Evolutionary conservation across 2,113 vertebrate species (phyloP).

Genomic region (Panthera leo): DNA sequence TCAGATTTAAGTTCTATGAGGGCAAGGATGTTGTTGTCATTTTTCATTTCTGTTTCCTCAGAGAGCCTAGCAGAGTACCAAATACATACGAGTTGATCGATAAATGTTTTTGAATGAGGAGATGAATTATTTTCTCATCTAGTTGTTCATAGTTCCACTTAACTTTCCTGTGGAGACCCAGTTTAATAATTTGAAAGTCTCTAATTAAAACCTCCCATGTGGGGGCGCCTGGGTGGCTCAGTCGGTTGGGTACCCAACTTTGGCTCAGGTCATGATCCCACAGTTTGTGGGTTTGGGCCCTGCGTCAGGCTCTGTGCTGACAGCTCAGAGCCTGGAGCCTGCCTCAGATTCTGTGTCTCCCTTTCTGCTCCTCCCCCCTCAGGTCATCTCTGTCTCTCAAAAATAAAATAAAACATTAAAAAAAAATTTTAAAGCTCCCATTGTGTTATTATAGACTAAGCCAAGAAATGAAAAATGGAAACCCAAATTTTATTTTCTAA

Average conservation of each 20-base stretch:
- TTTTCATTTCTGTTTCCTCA: not conserved
- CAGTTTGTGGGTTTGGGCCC: too few relatives aligned
- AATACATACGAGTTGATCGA: not conserved
- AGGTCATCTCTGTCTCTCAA: too few relatives aligned
- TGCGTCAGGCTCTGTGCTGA: too few relatives aligned
- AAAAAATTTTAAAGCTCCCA: not conserved
- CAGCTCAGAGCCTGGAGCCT: too few relatives aligned
- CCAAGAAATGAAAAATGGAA: conserved; percentile 17
- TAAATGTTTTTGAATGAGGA: not conserved
- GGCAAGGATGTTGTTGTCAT: not conserved
- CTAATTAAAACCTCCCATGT: not conserved
- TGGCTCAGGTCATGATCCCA: too few relatives aligned
- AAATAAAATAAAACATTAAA: too few relatives aligned
- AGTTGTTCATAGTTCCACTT: not conserved
- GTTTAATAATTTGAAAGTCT: conserved; percentile 26
- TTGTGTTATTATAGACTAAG: not conserved
- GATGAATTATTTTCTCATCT: not conserved
- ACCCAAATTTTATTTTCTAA: conserved; percentile 15
- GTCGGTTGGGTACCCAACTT: too few relatives aligned
- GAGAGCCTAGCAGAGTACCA: not conserved
- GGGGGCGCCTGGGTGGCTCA: too few relatives aligned
- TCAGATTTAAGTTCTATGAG: not conserved
- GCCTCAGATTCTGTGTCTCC: too few relatives aligned
- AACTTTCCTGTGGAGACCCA: conserved; percentile 13
- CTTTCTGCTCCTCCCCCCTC: too few relatives aligned